A percentile compares a stretch with the other conserved stretches of the same genome.
Evolutionary conservation across 2,113 vertebrate genomes (phyloP).

Genomic region (Symphodus melops): DNA sequence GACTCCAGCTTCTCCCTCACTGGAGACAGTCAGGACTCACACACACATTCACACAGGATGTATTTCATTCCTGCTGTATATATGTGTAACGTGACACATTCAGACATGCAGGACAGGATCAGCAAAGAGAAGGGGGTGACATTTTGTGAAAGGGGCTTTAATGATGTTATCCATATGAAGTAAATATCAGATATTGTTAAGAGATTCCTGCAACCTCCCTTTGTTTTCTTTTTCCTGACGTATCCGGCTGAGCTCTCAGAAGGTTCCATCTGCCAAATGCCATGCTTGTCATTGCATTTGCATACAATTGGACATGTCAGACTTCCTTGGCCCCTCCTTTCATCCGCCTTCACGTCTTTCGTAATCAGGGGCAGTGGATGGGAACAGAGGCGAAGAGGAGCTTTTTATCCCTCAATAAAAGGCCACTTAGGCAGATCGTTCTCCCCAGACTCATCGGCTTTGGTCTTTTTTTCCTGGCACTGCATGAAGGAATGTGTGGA

Average conservation of each 20-base stretch:
- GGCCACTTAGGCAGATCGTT: conserved; percentile 79
- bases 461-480: conserved; percentile 67
- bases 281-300: conserved; percentile 66
- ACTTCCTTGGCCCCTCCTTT: conserved; percentile 49
- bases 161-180: too few relatives aligned
- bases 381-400: conserved; percentile 64
- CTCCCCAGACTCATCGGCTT: conserved; percentile 75
- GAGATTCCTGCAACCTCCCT: neutral
- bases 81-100: too few relatives aligned
- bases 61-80: too few relatives aligned
- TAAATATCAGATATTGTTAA: too few relatives aligned
- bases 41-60: too few relatives aligned
- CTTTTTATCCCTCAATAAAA: conserved; percentile 82
- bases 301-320: conserved; percentile 68
- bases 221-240: neutral
- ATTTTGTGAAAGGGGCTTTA: too few relatives aligned
- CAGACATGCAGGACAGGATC: too few relatives aligned
- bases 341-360: conserved; percentile 59
- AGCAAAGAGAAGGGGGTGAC: too few relatives aligned
- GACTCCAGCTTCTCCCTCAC: too few relatives aligned
- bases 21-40: too few relatives aligned
- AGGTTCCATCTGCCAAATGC: conserved; percentile 65
- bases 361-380: conserved; percentile 71
- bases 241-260: conserved; percentile 30
- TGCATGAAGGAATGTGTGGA: conserved; percentile 74